Percentiles rank a stretch among this genome's conserved stretches.
phyloP scores from a whole-genome alignment of 2,113 vertebrate species.

The Takifugu bimaculatus region DNA sequence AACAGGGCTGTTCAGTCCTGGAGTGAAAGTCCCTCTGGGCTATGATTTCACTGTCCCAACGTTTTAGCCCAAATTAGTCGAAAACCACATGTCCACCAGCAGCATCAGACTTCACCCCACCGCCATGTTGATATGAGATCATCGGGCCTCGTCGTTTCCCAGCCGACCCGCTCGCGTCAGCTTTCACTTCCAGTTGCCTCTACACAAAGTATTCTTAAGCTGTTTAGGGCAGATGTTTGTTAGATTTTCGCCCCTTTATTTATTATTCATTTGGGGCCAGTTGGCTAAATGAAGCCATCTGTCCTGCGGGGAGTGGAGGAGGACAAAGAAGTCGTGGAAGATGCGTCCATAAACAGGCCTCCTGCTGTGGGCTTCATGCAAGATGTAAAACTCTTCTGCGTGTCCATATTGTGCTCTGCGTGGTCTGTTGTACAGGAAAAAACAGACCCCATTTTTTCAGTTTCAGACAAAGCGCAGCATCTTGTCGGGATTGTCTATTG shows the following conservation, averaged over 20 bases:
- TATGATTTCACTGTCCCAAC: conserved; percentile 43
- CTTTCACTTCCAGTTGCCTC: conserved; percentile 15
- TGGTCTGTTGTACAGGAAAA: conserved; percentile 5
- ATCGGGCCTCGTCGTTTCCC: conserved; percentile 30
- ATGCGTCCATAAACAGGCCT: conserved; percentile 14
- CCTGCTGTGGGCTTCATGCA: conserved; percentile 18
- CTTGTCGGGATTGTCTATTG: conserved; percentile 47
- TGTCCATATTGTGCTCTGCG: conserved; percentile 23
- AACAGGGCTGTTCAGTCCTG: conserved; percentile 48
- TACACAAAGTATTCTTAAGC: conserved; percentile 10
- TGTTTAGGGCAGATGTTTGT: conserved; percentile 21
- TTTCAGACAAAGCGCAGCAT: conserved; percentile 31
- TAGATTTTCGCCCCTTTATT: conserved; percentile 27
- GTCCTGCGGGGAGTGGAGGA: conserved; percentile 33
- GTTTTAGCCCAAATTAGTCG: conserved; percentile 34
- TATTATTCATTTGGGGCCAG: conserved; percentile 45
- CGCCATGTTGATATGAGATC: conserved; percentile 47
- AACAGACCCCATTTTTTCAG: conserved; percentile 23
- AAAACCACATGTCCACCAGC: conserved; percentile 32
- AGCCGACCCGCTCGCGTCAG: conserved; percentile 9
- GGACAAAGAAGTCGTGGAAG: conserved; percentile 33
- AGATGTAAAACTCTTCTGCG: conserved; percentile 29
- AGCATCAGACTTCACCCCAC: conserved; percentile 11
- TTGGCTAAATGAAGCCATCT: conserved; percentile 53
- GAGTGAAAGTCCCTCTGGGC: conserved; percentile 37